phyloP scores from a whole-genome alignment of 2,797 vertebrate genomes.

The Carapus acus region DNA sequence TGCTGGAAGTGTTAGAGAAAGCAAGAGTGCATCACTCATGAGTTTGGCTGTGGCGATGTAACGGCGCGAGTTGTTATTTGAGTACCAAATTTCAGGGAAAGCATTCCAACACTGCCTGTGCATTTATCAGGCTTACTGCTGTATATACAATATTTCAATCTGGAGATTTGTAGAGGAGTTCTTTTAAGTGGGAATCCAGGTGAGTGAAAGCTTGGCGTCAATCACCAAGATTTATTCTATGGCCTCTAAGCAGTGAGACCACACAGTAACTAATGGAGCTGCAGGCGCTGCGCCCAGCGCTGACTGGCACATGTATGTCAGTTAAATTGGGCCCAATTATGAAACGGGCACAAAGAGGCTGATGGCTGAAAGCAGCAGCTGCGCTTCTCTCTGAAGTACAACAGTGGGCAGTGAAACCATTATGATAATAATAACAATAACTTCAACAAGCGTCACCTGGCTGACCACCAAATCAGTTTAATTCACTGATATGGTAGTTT shows the following conservation, averaged over 20 bases:
- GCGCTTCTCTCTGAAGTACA: slow-evolving; percentile 41
- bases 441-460: too few species aligned
- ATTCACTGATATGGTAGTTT: too few species aligned
- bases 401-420: too few species aligned
- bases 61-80: too few species aligned
- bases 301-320: slow-evolving; percentile 54
- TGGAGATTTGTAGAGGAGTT: too few species aligned
- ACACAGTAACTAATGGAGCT: slow-evolving; percentile 56
- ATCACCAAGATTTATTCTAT: slow-evolving; percentile 59
- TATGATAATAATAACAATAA: too few species aligned
- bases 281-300: slow-evolving; percentile 48
- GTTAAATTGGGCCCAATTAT: slow-evolving; percentile 60
- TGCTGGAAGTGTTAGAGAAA: not conserved
- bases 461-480: too few species aligned
- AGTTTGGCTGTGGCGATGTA: not conserved
- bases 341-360: too few species aligned
- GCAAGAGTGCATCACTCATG: not conserved
- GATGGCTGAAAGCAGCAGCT: slow-evolving; percentile 51
- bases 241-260: slow-evolving; percentile 57
- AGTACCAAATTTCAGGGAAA: too few species aligned
- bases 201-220: slow-evolving; percentile 50
- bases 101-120: too few species aligned
- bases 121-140: too few species aligned
- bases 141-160: too few species aligned
- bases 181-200: slow-evolving; percentile 39